Conservation (phyloP, 1,140 invertebrate species). For the Trichonephila clavata region DNA sequence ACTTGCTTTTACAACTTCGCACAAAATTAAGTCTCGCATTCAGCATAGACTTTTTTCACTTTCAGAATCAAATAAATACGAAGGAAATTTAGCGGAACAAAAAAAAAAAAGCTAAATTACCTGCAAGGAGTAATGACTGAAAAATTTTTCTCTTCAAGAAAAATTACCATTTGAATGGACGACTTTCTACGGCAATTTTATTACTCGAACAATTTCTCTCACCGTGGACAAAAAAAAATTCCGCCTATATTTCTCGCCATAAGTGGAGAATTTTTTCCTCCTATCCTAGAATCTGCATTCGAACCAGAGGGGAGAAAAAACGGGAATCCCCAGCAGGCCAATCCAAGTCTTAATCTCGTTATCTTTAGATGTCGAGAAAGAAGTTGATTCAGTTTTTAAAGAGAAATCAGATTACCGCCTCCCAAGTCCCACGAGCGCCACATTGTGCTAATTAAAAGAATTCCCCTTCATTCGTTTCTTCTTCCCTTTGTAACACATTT, state of each 20-base stretch:
- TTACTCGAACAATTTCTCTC: background rate
- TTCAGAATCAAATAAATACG: too few relatives aligned
- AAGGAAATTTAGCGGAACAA: too few relatives aligned
- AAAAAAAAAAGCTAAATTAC: background rate
- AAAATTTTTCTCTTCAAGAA: background rate
- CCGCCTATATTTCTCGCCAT: too few relatives aligned
- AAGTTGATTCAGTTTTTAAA: slow-evolving; percentile 73
- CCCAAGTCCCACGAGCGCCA: slow-evolving; percentile 14
- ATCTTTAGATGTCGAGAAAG: slow-evolving; percentile 33
- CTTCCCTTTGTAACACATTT: background rate
- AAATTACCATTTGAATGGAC: slow-evolving; percentile 46
- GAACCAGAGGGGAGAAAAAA: background rate
- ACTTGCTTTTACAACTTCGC: too few relatives aligned
- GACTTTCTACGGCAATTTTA: slow-evolving; percentile 10
- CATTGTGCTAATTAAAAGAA: slow-evolving; percentile 71
- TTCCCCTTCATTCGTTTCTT: background rate
- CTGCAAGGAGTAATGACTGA: background rate
- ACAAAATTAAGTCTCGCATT: too few relatives aligned
- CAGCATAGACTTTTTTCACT: too few relatives aligned
- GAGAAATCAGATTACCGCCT: slow-evolving; percentile 65
- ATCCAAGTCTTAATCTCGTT: slow-evolving; percentile 70
- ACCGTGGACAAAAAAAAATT: too few relatives aligned
- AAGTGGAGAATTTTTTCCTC: too few relatives aligned
- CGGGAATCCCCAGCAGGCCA: slow-evolving; percentile 51
- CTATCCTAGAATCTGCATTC: too few relatives aligned